Conservation (phyloP, 2,888 invertebrate genomes). For the Lomographa bimaculata region DNA sequence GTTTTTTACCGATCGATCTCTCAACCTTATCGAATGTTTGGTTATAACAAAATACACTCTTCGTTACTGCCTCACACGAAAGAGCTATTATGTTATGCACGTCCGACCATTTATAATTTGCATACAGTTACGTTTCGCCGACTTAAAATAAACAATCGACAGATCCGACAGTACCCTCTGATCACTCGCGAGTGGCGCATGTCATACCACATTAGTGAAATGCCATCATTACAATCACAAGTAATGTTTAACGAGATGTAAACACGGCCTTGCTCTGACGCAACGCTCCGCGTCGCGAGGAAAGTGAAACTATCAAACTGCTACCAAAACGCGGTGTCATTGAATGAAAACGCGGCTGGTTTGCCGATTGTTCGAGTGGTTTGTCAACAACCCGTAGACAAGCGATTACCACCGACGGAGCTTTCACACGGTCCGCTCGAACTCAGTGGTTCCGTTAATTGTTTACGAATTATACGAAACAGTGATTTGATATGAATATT, state of each 20-base stretch:
- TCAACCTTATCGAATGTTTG: constrained; percentile 8
- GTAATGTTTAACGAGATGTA: constrained; percentile 43
- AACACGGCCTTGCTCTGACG: constrained; percentile 60
- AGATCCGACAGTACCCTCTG: constrained; percentile 48
- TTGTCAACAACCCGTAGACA: constrained; percentile 52
- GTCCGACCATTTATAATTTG: constrained; percentile 46
- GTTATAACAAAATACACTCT: constrained; percentile 20
- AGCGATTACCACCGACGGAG: constrained; percentile 46
- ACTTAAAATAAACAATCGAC: constrained; percentile 60
- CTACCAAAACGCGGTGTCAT: constrained; percentile 54
- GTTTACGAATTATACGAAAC: constrained; percentile 45
- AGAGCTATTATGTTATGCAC: constrained; percentile 48
- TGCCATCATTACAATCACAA: constrained; percentile 41
- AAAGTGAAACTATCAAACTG: constrained; percentile 71
- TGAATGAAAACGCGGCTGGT: constrained; percentile 46
- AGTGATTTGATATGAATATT: constrained; percentile 39
- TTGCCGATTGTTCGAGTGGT: constrained; percentile 49
- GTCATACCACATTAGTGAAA: constrained; percentile 46
- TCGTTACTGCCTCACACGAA: constrained; percentile 34
- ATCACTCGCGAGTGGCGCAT: constrained; percentile 25
- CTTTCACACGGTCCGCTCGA: constrained; percentile 51
- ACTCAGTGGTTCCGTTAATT: constrained; percentile 51
- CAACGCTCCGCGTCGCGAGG: constrained; percentile 46
- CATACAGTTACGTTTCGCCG: constrained; percentile 53
- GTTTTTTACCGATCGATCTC: constrained; percentile 11